Evolutionary conservation across 2,797 vertebrate genomes (phyloP).

Genomic region (Malurus splendens): DNA sequence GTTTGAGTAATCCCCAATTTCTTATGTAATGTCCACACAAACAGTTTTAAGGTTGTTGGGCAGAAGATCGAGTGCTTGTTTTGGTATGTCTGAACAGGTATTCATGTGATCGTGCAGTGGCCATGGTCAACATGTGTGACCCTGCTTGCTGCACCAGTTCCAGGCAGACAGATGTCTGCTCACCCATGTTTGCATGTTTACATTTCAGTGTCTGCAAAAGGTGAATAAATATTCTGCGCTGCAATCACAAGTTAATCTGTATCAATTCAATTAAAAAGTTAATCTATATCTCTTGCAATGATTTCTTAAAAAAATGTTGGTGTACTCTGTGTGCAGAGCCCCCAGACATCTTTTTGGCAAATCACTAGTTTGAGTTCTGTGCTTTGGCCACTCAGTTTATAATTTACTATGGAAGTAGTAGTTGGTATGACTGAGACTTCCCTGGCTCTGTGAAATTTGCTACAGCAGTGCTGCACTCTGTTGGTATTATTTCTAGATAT

Average conservation of each 20-base stretch:
- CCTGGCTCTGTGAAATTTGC: not conserved
- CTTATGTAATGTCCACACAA: not conserved
- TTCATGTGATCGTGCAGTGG: fast-evolving
- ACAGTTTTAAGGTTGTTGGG: not conserved
- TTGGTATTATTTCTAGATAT: not conserved
- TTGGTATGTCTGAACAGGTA: not conserved
- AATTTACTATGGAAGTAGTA: not conserved
- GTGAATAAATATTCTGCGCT: not conserved
- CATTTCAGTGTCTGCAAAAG: not conserved
- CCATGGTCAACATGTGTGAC: fast-evolving
- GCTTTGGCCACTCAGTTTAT: not conserved
- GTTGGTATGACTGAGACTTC: not conserved
- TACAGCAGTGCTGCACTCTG: not conserved
- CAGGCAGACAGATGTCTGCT: not conserved
- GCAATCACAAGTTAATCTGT: not conserved
- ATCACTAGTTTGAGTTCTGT: not conserved
- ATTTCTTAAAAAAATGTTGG: not conserved
- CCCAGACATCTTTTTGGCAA: fast-evolving
- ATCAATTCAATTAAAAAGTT: not conserved
- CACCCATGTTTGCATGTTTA: not conserved
- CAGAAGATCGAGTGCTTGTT: not conserved
- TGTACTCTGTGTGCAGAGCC: not conserved
- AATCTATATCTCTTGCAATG: not conserved
- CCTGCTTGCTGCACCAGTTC: fast-evolving
- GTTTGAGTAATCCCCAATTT: not conserved